Evolutionary conservation across 2,888 invertebrate species (phyloP).

Genomic region (Drosophila borborema): DNA sequence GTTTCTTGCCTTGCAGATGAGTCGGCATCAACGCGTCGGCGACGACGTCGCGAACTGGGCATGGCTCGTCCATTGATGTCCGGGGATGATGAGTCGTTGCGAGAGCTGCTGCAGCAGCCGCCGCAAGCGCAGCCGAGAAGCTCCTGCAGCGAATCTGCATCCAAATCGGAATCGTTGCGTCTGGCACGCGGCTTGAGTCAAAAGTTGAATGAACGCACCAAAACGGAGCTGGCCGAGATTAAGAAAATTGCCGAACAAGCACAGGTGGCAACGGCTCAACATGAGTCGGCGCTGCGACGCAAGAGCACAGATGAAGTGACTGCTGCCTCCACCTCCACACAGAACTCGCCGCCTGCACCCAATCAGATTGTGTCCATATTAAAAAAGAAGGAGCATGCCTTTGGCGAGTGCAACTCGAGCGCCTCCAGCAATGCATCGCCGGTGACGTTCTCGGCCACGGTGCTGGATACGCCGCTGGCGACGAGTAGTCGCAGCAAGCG

Average conservation of each 20-base stretch:
- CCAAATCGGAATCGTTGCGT: slow-evolving; percentile 61
- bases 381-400: slow-evolving; percentile 88
- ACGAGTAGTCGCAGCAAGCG: slow-evolving; percentile 85
- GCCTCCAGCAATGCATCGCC: slow-evolving; percentile 88
- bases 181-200: slow-evolving; percentile 77
- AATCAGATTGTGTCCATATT: slow-evolving; percentile 88
- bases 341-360: slow-evolving; percentile 84
- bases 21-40: slow-evolving; percentile 78
- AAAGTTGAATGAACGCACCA: slow-evolving; percentile 83
- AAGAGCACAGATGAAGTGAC: slow-evolving; percentile 85
- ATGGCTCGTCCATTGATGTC: slow-evolving; percentile 83
- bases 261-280: slow-evolving; percentile 36
- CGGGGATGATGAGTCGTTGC: slow-evolving; percentile 79
- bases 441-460: slow-evolving; percentile 92
- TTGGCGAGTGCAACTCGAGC: slow-evolving; percentile 83
- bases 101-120: slow-evolving; percentile 80
- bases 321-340: slow-evolving; percentile 20
- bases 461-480: slow-evolving; percentile 87
- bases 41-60: slow-evolving; percentile 84
- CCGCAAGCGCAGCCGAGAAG: slow-evolving; percentile 68
- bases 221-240: slow-evolving; percentile 84
- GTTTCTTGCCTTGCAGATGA: slow-evolving; percentile 83
- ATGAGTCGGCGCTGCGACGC: slow-evolving; percentile 63
- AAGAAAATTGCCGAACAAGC: slow-evolving; percentile 83
- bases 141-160: slow-evolving; percentile 58